Percentiles rank a stretch among this genome's conserved stretches.
Conservation (phyloP, 2,113 vertebrate species). For the Neogobius melanostomus region DNA sequence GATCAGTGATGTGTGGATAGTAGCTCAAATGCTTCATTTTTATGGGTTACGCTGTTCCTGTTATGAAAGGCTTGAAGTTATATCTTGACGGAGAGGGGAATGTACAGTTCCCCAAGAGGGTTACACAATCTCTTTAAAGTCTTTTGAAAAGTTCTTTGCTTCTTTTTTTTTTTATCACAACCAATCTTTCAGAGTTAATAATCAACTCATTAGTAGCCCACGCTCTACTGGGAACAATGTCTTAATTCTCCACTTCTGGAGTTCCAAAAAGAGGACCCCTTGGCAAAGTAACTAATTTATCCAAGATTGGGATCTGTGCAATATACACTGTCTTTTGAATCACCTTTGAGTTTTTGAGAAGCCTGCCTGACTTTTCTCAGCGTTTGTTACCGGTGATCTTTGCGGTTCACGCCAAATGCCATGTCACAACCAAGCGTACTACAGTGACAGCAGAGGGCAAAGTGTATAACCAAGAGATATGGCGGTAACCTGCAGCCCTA, state of each 20-base stretch:
- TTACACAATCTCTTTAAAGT: constrained; percentile 25
- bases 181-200: constrained; percentile 29
- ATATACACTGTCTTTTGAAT: too few relatives aligned
- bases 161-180: background rate
- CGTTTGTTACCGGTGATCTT: too few relatives aligned
- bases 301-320: background rate
- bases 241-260: background rate
- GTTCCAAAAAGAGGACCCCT: background rate
- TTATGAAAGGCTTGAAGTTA: constrained; percentile 40
- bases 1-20: background rate
- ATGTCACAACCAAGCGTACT: too few relatives aligned
- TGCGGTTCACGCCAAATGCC: too few relatives aligned
- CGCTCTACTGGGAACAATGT: background rate
- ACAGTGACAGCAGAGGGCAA: too few relatives aligned
- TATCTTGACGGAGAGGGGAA: constrained; percentile 21
- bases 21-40: constrained; percentile 22
- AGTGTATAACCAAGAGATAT: too few relatives aligned
- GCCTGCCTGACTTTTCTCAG: too few relatives aligned
- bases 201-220: background rate
- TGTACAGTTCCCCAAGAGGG: constrained; percentile 33
- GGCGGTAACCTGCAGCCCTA: too few relatives aligned
- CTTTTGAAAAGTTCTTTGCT: constrained; percentile 23
- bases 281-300: background rate
- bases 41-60: constrained; percentile 27
- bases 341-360: too few relatives aligned